Base-by-base conservation (phyloP, 2,888 invertebrate species). In the Apomyelois bistriatella region DNA sequence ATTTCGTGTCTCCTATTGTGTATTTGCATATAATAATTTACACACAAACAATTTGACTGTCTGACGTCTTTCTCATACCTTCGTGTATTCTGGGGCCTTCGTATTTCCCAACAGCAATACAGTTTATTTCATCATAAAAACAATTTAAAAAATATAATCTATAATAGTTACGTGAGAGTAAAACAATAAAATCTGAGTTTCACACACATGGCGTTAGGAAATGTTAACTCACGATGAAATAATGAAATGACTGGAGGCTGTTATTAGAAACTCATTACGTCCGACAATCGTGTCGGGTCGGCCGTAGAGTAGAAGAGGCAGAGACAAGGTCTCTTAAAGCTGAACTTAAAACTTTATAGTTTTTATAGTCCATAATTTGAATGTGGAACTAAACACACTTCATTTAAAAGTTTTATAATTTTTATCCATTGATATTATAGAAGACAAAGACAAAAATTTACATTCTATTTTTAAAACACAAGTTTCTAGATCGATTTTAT, bases 231-330 rank as follows among this genome's bases (percentile, higher is more conserved):
- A 43, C 36, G 52, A 46, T 36, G 52, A 46, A 52, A 52, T 43
- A 52, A 46, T 46, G 32, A 52, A 52, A 43, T 43, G 43, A 22
- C 52, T 36, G 36, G 17, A 37, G 42, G 52, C 52, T 52, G 43
- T 52, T 52, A 52, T 52, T 52, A 43, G 52, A 52, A 52, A 52
- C 52, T 52, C 52, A 52, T 52, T 52, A 52, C 17, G 42, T 1
- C 43, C 36, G 28, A 38, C 38, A 49, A 40, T 37, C 48, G 35
- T 7, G 37, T 22, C 38, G 30, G 32, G 17, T 30, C 35, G 47
- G 17, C 9, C 22, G n/a, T 28, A 28, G 28, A 49, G 38, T 8
- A 49, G 10, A 38, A 1, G 4, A 32, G 15, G n/a, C 6, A 30
- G 16, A 32, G 46, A 46, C 40, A 3, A 16, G 16, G 10, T 4